Percentiles rank a stretch among this genome's conserved stretches.
phyloP scores from a whole-genome alignment of 1,140 invertebrate species.

The Drosophila insularis region DNA sequence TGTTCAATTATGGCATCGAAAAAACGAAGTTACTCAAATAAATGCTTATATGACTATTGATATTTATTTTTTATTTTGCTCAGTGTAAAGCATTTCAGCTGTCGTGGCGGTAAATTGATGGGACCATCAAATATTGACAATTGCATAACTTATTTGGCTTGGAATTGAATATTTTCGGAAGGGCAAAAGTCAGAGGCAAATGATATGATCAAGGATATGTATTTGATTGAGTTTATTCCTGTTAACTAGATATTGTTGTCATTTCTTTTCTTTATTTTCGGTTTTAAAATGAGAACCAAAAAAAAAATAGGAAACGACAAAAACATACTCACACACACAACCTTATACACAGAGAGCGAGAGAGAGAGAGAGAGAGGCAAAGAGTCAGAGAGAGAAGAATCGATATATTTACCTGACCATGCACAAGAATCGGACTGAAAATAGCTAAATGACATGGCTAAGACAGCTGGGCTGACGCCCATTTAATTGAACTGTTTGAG shows the following conservation, averaged over 20 bases:
- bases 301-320: neutral
- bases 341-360: too few relatives aligned
- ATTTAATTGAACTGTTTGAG: conserved; percentile 39
- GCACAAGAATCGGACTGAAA: conserved; percentile 11
- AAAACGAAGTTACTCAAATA: too few relatives aligned
- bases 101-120: conserved; percentile 63
- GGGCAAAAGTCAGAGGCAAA: conserved; percentile 5
- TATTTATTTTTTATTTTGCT: neutral
- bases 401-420: conserved; percentile 37
- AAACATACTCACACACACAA: neutral
- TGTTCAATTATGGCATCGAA: too few relatives aligned
- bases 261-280: neutral
- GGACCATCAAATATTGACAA: conserved; percentile 72
- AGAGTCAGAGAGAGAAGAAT: conserved; percentile 8
- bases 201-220: conserved; percentile 11
- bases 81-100: conserved; percentile 34
- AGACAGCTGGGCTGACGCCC: conserved; percentile 27
- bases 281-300: neutral
- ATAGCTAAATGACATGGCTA: conserved; percentile 44
- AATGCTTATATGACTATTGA: too few relatives aligned
- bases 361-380: too few relatives aligned
- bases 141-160: conserved; percentile 50
- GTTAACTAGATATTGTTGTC: conserved; percentile 8
- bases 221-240: conserved; percentile 9
- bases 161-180: conserved; percentile 12